phyloP scores from a whole-genome alignment of 2,113 vertebrate genomes.

The Hystrix cristata region DNA sequence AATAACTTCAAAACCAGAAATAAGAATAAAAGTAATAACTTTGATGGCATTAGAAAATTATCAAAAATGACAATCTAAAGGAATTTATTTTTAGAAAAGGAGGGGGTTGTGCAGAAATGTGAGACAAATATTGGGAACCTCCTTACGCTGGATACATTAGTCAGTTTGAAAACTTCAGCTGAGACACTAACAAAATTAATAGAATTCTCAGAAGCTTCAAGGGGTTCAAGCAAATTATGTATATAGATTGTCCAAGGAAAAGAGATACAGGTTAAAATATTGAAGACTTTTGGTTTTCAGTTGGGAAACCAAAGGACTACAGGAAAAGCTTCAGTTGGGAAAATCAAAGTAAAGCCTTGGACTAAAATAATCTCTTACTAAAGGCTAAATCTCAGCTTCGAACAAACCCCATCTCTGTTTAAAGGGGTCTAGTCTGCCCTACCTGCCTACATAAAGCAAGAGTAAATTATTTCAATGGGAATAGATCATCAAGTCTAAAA shows the following conservation, averaged over 20 bases:
- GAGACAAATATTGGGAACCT: neutral
- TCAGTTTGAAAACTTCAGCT: neutral
- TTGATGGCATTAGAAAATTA: neutral
- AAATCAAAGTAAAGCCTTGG: neutral
- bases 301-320: neutral
- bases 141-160: neutral
- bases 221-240: neutral
- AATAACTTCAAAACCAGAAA: conserved; percentile 1
- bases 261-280: neutral
- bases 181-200: neutral
- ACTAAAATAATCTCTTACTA: neutral
- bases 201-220: neutral
- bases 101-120: neutral
- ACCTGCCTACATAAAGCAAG: neutral
- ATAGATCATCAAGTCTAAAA: neutral
- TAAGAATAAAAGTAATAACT: neutral
- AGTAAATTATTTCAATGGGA: neutral
- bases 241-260: neutral
- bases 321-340: neutral
- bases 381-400: neutral
- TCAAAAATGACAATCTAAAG: neutral
- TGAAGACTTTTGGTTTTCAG: neutral
- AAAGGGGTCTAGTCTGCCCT: neutral
- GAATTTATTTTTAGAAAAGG: neutral
- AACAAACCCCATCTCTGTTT: neutral